These are phyloP conservation scores for Erethizon dorsatum DNA, from an alignment of 2,797 vertebrate genomes.

Conservation along the genomic window DNA sequence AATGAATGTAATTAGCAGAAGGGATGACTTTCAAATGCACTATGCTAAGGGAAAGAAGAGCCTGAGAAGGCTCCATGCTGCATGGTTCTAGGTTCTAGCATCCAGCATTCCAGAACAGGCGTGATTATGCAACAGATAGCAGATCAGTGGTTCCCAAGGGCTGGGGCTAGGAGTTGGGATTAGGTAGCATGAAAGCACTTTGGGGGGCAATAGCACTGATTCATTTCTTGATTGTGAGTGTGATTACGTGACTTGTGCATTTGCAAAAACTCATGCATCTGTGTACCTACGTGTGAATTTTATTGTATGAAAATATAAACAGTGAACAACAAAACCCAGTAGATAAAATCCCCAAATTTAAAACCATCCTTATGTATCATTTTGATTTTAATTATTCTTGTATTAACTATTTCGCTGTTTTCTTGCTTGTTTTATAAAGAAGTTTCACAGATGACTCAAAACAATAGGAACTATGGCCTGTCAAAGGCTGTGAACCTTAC, in stretches of 20 bases:
- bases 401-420: slow-evolving; percentile 8
- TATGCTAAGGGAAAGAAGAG: background rate
- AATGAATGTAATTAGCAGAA: background rate
- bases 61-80: background rate
- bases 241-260: background rate
- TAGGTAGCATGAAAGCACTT: background rate
- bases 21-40: background rate
- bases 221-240: background rate
- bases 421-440: background rate
- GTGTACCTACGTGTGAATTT: background rate
- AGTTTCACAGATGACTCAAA: background rate
- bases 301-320: background rate
- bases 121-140: background rate
- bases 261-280: background rate
- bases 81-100: background rate
- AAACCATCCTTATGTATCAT: background rate
- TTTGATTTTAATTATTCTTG: background rate
- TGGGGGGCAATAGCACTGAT: background rate
- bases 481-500: background rate
- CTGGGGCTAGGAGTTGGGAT: background rate
- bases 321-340: background rate
- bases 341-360: background rate
- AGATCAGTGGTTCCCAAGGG: background rate
- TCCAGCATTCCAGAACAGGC: background rate
- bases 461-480: background rate